phyloP scores from a whole-genome alignment of 2,113 vertebrate genomes.

The Lamprologus speciosus region DNA sequence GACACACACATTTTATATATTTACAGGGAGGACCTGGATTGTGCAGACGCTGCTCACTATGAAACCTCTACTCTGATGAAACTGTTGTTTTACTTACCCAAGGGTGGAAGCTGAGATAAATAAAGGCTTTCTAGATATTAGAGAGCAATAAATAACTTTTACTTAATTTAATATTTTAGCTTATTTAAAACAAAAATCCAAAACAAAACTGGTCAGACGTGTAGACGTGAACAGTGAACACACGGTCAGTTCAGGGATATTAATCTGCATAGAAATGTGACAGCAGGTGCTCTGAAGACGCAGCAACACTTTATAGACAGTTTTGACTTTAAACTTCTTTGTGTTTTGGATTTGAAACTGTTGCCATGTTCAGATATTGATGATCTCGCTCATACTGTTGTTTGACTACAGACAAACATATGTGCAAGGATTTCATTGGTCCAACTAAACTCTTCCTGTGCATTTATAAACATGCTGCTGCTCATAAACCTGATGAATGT shows the following conservation, averaged over 20 bases:
- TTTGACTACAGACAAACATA: not conserved
- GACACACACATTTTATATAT: not conserved
- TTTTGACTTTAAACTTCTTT: not conserved
- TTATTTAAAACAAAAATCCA: not conserved
- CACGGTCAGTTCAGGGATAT: not conserved
- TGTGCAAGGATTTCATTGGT: not conserved
- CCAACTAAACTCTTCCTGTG: not conserved
- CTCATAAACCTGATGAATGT: not conserved
- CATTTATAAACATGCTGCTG: not conserved
- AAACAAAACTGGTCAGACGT: not conserved
- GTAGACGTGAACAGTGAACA: not conserved
- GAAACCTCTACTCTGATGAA: not conserved
- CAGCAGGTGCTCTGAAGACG: not conserved
- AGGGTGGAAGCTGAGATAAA: not conserved
- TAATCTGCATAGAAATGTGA: not conserved
- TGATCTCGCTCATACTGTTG: not conserved
- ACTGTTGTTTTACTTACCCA: not conserved
- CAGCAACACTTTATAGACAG: accelerated
- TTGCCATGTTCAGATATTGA: not conserved
- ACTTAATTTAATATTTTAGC: not conserved
- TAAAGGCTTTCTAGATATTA: not conserved
- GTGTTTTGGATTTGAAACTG: not conserved
- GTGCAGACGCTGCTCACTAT: not conserved
- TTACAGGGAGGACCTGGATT: accelerated
- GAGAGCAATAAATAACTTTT: not conserved